A percentile compares a stretch with the other conserved stretches of the same genome.
Evolutionary conservation across 2,113 vertebrate genomes (phyloP).

Genomic region (Microcebus ravelobensis): DNA sequence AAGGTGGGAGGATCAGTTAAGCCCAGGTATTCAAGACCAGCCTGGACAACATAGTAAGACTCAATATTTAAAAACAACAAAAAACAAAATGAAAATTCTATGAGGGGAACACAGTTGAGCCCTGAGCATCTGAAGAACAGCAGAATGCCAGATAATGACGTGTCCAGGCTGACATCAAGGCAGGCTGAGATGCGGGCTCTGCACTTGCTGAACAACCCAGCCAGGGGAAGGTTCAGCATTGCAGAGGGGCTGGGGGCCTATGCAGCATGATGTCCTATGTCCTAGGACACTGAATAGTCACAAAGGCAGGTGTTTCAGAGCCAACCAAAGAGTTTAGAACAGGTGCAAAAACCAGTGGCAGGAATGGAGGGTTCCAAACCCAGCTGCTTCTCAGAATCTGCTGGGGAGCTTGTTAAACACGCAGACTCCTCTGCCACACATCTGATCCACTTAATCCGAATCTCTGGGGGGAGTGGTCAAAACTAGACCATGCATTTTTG

Average conservation of each 20-base stretch:
- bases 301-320: neutral
- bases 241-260: neutral
- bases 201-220: neutral
- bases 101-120: neutral
- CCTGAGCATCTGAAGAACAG: neutral
- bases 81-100: neutral
- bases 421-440: neutral
- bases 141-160: neutral
- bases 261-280: fast-evolving
- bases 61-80: neutral
- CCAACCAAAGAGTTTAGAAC: neutral
- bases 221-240: fast-evolving
- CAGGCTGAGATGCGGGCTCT: neutral
- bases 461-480: neutral
- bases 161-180: fast-evolving
- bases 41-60: neutral
- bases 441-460: neutral
- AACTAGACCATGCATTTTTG: neutral
- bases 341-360: fast-evolving
- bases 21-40: neutral
- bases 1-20: neutral
- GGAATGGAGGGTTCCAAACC: neutral
- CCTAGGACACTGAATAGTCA: neutral
- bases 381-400: neutral
- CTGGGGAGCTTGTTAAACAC: neutral